These are phyloP conservation scores for Zosterops borbonicus DNA, from an alignment of 2,113 vertebrate species.

Conservation along the genomic window DNA sequence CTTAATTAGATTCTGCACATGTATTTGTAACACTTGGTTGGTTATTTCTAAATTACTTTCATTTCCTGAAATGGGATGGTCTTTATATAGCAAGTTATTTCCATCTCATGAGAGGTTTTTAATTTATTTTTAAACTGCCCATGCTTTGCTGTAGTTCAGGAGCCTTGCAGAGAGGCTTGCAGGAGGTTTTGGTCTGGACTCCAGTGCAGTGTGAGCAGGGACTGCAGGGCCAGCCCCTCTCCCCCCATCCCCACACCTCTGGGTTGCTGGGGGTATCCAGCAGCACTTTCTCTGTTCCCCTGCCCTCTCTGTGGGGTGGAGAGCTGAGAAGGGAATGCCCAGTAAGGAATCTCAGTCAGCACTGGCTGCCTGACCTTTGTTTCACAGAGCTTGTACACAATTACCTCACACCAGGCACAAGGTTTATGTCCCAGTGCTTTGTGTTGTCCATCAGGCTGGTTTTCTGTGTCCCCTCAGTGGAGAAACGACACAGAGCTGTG, in stretches of 20 bases:
- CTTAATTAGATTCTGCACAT: conserved; percentile 31
- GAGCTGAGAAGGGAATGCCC: neutral
- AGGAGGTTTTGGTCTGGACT: neutral
- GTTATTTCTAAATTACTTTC: conserved; percentile 15
- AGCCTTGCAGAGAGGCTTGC: neutral
- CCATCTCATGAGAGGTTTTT: neutral
- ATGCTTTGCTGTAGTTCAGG: neutral
- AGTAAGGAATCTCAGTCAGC: neutral
- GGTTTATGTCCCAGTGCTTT: neutral
- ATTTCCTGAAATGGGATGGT: conserved; percentile 11
- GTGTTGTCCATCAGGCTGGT: neutral
- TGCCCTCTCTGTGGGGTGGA: neutral
- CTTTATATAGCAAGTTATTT: conserved; percentile 21
- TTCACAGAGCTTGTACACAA: neutral
- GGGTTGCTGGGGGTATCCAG: neutral
- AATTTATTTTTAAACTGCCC: neutral
- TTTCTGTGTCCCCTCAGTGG: neutral
- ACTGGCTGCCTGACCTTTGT: neutral
- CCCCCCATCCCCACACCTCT: neutral
- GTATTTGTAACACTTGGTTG: conserved; percentile 34
- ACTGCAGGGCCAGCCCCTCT: neutral
- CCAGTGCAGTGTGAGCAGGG: neutral
- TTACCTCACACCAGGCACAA: neutral
- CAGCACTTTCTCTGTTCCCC: neutral
- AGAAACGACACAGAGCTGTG: neutral